Evolutionary conservation across 2,888 invertebrate genomes (phyloP).

Genomic region (Bombylius major): DNA sequence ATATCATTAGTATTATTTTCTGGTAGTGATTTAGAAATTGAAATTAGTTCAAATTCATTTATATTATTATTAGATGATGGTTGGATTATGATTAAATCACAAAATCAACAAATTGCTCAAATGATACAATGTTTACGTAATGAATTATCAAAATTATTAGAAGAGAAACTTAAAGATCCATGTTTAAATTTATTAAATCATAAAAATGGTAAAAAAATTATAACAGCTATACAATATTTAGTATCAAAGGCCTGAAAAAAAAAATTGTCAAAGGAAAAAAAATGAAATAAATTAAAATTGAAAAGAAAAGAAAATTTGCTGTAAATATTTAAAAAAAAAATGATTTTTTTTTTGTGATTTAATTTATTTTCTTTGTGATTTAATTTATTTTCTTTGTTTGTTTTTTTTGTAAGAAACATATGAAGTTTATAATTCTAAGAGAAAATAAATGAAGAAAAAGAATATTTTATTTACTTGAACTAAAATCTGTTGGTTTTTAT

Average conservation of each 20-base stretch:
- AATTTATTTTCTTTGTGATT: no score
- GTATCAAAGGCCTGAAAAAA: constrained; percentile 39
- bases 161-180: constrained; percentile 75
- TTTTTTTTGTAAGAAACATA: no score
- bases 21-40: constrained; percentile 61
- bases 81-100: constrained; percentile 70
- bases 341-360: no score
- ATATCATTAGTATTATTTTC: constrained; percentile 57
- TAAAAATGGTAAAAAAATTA: constrained; percentile 61
- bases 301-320: no score
- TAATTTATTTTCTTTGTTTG: no score
- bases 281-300: no score
- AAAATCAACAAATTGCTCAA: constrained; percentile 67
- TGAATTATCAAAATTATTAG: constrained; percentile 62
- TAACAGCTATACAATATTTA: constrained; percentile 60
- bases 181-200: constrained; percentile 59
- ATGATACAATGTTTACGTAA: constrained; percentile 64
- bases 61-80: constrained; percentile 64
- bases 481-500: no score
- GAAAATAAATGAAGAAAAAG: no score
- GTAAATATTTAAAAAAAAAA: no score
- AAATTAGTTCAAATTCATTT: constrained; percentile 58
- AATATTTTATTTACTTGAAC: no score
- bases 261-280: no score
- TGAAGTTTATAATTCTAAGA: no score